Evolutionary conservation across 2,113 vertebrate genomes (phyloP).

Genomic region (Copsychus sechellarum): DNA sequence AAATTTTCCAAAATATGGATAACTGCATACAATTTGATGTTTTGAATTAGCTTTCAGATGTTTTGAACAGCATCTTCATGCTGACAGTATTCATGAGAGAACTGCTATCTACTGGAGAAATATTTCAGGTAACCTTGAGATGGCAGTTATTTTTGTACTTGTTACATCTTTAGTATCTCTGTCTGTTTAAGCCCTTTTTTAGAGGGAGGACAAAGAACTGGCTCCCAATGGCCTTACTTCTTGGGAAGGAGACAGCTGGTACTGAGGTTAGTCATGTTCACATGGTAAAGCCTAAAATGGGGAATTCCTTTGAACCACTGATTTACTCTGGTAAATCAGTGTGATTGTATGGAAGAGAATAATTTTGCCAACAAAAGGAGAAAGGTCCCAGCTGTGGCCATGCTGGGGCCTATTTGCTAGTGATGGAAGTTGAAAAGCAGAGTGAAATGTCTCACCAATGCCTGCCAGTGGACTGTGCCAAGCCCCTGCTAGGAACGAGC

Average conservation of each 20-base stretch:
- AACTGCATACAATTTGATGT: background rate
- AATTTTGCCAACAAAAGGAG: background rate
- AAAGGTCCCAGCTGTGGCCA: background rate
- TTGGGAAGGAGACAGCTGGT: background rate
- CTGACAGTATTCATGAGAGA: background rate
- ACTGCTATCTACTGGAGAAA: background rate
- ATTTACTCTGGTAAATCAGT: background rate
- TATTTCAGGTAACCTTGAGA: background rate
- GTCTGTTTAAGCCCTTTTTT: background rate
- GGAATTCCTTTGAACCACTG: background rate
- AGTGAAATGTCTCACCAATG: background rate
- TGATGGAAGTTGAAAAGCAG: background rate
- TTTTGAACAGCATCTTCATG: background rate
- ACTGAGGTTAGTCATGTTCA: background rate
- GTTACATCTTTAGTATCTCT: accelerated
- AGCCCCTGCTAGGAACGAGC: background rate
- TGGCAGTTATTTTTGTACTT: background rate
- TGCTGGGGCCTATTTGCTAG: background rate
- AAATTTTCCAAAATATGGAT: background rate
- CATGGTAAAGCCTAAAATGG: background rate
- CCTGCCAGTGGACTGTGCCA: background rate
- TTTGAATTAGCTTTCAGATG: background rate
- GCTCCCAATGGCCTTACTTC: background rate
- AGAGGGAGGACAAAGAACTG: background rate
- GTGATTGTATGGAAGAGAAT: background rate